Base-by-base conservation (phyloP, 1,140 invertebrate species). In the Aricia agestis region DNA sequence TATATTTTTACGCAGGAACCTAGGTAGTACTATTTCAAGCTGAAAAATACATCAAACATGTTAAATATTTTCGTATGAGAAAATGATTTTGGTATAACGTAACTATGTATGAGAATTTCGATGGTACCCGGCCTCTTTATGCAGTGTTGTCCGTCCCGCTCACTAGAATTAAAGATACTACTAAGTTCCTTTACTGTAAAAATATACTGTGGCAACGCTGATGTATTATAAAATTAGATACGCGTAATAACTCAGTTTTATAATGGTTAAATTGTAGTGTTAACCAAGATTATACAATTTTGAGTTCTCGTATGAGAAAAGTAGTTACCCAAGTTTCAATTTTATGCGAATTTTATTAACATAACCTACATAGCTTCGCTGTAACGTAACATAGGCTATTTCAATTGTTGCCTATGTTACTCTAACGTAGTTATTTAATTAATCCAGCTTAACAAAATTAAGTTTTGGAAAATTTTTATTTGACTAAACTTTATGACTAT, bases 181-280 rank as follows among this genome's bases (percentile, higher is more conserved):
- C 36, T 6, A 5, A 6, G 9, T 36, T 9, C 5, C 2, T 9
- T 6, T 9, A 36, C 6, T 36, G 1, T 67, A 67, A 19, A 67
- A 18, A 67, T 7, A 67, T 31, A 66, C 59, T n/a, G 17, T 15
- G 9, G 10, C 45, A 52, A 63, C 59, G 18, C 18, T 4, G 59
- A 63, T 63, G 59, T 63, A 63, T 63, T 25, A 63, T 63, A 63
- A 19, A 63, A 63, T 63, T 63, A 19, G 59, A 63, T 25, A 63
- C 59, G 59, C 59, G 10, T 63, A 19, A 63, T 19, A 18, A 19
- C 6, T 63, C 7, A 19, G 59, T 63, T 63, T 63, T 63, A 63
- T 63, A 63, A 63, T 63, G 25, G 59, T 13, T 63, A 25, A 18
- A 63, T 18, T 19, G 10, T 31, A 63, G 59, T 17, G 19, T 11